Conservation (phyloP, 2,113 vertebrate genomes). For the Phainopepla nitens region DNA sequence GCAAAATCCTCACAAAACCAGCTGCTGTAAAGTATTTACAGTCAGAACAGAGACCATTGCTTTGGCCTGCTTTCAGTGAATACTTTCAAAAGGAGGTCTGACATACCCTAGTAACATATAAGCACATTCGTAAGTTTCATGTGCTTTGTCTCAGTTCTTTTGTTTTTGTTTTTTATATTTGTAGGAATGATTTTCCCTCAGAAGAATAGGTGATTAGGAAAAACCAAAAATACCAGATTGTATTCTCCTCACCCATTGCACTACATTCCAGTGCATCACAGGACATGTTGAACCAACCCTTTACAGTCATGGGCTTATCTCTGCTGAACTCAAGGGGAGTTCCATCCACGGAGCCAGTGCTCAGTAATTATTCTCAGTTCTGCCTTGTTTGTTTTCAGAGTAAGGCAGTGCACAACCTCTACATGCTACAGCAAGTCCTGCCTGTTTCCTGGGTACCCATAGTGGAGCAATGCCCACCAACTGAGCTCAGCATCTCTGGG, state of each 20-base stretch:
- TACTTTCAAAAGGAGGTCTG: not conserved
- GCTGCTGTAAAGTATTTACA: not conserved
- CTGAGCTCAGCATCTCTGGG: not conserved
- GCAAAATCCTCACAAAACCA: not conserved
- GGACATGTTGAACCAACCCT: not conserved
- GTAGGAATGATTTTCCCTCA: not conserved
- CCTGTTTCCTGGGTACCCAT: not conserved
- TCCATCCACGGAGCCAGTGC: not conserved
- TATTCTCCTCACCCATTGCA: not conserved
- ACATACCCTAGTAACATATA: not conserved
- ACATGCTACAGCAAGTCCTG: not conserved
- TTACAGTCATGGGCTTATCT: not conserved
- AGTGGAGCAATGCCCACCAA: not conserved
- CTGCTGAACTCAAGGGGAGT: not conserved
- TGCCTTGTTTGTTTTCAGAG: not conserved
- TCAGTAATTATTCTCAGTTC: not conserved
- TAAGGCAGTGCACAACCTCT: not conserved
- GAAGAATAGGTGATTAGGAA: not conserved
- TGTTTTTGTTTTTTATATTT: rapidly evolving
- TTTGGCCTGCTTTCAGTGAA: not conserved
- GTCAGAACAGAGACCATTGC: not conserved
- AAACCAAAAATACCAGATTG: not conserved
- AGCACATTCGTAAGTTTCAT: not conserved
- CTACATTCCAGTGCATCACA: not conserved
- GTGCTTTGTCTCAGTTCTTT: not conserved